These are phyloP conservation scores for Drosophila trapezifrons DNA, from an alignment of 1,140 invertebrate species.

Conservation along the genomic window DNA sequence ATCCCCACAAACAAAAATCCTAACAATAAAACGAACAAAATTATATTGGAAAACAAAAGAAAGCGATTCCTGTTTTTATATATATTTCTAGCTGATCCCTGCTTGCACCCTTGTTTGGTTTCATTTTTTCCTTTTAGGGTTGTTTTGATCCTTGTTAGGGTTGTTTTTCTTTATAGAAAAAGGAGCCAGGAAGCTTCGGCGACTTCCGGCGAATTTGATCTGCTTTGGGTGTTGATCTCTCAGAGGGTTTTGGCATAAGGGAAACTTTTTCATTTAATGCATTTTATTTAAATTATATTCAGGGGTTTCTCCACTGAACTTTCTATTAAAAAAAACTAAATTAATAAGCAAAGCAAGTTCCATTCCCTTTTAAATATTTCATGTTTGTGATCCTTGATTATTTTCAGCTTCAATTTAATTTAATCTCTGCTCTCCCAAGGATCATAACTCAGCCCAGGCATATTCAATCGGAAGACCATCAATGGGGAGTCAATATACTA, in stretches of 20 bases:
- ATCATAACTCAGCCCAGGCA: constrained; percentile 29
- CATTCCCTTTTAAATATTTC: too few species aligned
- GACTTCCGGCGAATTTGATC: constrained; percentile 40
- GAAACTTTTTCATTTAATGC: constrained; percentile 1
- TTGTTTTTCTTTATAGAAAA: neutral
- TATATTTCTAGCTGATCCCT: constrained; percentile 1
- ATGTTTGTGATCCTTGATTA: too few species aligned
- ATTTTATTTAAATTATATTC: too few species aligned
- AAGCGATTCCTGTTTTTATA: constrained; percentile 30
- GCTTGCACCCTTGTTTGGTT: constrained; percentile 7
- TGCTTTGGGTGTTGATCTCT: constrained; percentile 28
- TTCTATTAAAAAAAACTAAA: too few species aligned
- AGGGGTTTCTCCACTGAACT: too few species aligned
- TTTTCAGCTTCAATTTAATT: constrained; percentile 21
- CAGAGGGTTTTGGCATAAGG: neutral
- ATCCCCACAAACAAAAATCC: constrained; percentile 40
- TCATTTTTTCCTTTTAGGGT: too few species aligned
- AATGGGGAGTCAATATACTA: constrained; percentile 42
- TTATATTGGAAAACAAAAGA: constrained; percentile 53
- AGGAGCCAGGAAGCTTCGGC: constrained; percentile 26
- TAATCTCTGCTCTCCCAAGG: constrained; percentile 11
- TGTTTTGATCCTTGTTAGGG: constrained; percentile 15
- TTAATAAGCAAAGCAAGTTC: too few species aligned
- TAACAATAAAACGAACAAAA: constrained; percentile 57
- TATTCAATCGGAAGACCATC: constrained; percentile 23